Base-by-base conservation (phyloP, 30 jellyfish, hydroid and myxozoan genomes). In the Aurelia coerulea region DNA sequence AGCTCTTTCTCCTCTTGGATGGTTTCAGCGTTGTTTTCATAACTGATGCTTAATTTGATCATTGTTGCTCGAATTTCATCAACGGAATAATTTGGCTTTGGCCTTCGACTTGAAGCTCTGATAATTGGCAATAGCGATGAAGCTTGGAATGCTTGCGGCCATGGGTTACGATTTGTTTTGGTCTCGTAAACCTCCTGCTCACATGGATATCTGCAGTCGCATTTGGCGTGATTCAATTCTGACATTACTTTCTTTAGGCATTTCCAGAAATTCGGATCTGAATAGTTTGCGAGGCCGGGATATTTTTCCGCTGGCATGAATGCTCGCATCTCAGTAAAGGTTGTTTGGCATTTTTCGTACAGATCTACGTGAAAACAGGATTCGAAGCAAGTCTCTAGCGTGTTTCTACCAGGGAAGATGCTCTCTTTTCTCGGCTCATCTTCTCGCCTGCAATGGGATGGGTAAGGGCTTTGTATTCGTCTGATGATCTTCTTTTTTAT, bases 31-130 rank as follows among this genome's bases (percentile, higher is more conserved):
- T 73, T 31, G 32, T 73, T 75, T 15, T 73, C 77, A 78, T 84
- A 73, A 49, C 75, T 73, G 52, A 84, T 49, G 74, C 87, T 73
- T 23, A 84, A 58, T 62, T 73, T 84, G 50, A 84, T 74, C 59
- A 84, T 58, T 78, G 79, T 65, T 19, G 74, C 71, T 15, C 88
- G 75, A 17, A 74, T 56, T 31, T 84, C 88, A 2, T 73, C 78
- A 33, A 32, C 32, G 3, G 88, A 23, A 32, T 23, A 70, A 14
- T 70, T 50, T 50, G 13, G 1, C 15, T 46, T 0, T 46, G 56
- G 16, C 56, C 8, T 46, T 14, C 1, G 14, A 46, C 56, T 46
- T 46, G 56, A 46, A 46, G 56, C 56, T 46, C 56, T 46, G 56
- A 46, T 46, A 7, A 46, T 46, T 7, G 56, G 56, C 56, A 46